Evolutionary conservation across 2,888 invertebrate genomes (phyloP).

Genomic region (Mycalesis mineus): DNA sequence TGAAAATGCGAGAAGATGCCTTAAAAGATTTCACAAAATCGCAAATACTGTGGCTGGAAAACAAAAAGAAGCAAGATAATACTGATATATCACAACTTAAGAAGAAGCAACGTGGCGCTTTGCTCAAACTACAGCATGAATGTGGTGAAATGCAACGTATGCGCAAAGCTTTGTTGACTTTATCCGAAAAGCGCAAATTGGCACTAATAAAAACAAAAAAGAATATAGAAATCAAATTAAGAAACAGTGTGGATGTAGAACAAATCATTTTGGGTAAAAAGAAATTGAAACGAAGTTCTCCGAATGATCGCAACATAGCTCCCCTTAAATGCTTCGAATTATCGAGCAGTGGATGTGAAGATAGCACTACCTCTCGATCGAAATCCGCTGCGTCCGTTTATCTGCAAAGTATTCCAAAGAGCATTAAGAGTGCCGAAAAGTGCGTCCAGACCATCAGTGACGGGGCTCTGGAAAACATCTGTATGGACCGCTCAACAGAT

Average conservation of each 20-base stretch:
- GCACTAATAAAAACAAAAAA: slow-evolving; percentile 69
- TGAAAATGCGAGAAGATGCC: slow-evolving; percentile 73
- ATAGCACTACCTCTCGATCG: slow-evolving; percentile 38
- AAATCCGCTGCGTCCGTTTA: slow-evolving; percentile 29
- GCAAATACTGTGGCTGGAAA: slow-evolving; percentile 70
- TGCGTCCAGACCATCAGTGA: slow-evolving; percentile 62
- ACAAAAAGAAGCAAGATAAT: slow-evolving; percentile 67
- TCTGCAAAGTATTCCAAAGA: slow-evolving; percentile 18
- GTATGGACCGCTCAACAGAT: slow-evolving; percentile 38
- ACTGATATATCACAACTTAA: slow-evolving; percentile 75
- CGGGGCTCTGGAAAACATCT: slow-evolving; percentile 31
- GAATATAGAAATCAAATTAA: slow-evolving; percentile 62
- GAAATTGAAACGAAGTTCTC: slow-evolving; percentile 51
- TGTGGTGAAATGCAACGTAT: slow-evolving; percentile 82
- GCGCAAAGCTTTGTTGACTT: slow-evolving; percentile 62
- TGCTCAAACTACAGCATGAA: slow-evolving; percentile 81
- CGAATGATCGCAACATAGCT: slow-evolving; percentile 46
- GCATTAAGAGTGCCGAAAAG: slow-evolving; percentile 51
- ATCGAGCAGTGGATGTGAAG: slow-evolving; percentile 67
- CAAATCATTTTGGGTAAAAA: slow-evolving; percentile 60
- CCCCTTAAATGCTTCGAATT: slow-evolving; percentile 70
- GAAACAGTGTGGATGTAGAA: slow-evolving; percentile 57
- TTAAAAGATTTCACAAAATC: slow-evolving; percentile 71
- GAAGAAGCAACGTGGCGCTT: slow-evolving; percentile 82
- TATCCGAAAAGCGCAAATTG: slow-evolving; percentile 64